phyloP scores from a whole-genome alignment of 2,888 invertebrate species.

The Ecliptopera silaceata region DNA sequence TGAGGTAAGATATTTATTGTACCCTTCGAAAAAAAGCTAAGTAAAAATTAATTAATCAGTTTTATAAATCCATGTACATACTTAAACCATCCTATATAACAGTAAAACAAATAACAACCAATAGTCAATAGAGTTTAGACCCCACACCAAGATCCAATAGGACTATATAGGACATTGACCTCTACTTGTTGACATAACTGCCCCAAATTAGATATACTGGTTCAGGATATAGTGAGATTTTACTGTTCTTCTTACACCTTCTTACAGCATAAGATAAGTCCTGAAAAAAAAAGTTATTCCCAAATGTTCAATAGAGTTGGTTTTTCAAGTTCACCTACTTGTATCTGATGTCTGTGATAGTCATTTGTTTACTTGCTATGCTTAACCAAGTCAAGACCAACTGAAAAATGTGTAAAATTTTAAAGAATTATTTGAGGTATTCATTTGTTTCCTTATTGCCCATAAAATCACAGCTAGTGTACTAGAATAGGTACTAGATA shows the following conservation, averaged over 20 bases:
- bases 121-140: neutral
- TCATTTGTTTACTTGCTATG: no score
- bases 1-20: slow-evolving; percentile 84
- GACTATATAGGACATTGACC: slow-evolving; percentile 9
- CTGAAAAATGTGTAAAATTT: no score
- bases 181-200: slow-evolving; percentile 8
- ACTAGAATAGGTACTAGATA: no score
- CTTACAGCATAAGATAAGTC: neutral
- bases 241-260: neutral
- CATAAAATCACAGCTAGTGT: neutral
- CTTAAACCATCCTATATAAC: neutral
- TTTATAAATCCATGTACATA: neutral
- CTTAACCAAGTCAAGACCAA: no score
- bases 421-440: no score
- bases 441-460: neutral
- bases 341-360: no score
- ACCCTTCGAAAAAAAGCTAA: no score
- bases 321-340: no score
- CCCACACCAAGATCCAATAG: slow-evolving; percentile 13
- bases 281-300: neutral
- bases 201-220: neutral
- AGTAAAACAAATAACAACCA: neutral
- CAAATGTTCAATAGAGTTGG: neutral
- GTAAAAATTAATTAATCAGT: neutral
- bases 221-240: neutral